phyloP scores from a whole-genome alignment of 1,140 invertebrate genomes.

The Pseudobourletiella spinata region DNA sequence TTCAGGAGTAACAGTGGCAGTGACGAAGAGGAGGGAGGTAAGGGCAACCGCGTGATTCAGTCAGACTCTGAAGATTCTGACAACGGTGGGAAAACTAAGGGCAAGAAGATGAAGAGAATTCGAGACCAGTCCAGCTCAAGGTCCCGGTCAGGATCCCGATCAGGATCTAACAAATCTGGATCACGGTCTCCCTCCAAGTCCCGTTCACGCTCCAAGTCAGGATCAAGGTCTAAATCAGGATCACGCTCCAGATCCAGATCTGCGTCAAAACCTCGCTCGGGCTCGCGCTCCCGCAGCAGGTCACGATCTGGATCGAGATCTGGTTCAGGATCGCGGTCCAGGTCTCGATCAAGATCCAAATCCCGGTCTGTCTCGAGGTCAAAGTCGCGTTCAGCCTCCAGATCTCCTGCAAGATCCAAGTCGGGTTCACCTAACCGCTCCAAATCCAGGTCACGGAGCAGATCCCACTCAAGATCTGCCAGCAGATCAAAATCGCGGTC shows the following conservation, averaged over 20 bases:
- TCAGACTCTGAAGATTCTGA: slow-evolving; percentile 33
- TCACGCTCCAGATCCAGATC: slow-evolving; percentile 1
- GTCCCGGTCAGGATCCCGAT: slow-evolving; percentile 38
- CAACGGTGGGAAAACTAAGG: slow-evolving; percentile 25
- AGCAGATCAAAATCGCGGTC: too few relatives aligned
- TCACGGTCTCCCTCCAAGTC: slow-evolving; percentile 43
- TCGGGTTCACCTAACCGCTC: not conserved
- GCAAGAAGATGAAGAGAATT: slow-evolving; percentile 39
- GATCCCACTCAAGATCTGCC: slow-evolving; percentile 15
- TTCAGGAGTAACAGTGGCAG: slow-evolving; percentile 36
- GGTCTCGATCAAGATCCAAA: slow-evolving; percentile 6
- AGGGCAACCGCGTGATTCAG: slow-evolving; percentile 20
- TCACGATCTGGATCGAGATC: slow-evolving; percentile 16
- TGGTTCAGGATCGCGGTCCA: slow-evolving; percentile 14
- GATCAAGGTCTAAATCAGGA: slow-evolving; percentile 34
- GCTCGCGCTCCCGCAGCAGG: not conserved
- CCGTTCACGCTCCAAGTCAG: slow-evolving; percentile 39
- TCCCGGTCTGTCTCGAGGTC: slow-evolving; percentile 8
- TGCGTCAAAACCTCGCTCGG: not conserved
- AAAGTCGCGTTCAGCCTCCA: not conserved
- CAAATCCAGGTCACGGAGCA: not conserved
- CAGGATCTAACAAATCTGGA: slow-evolving; percentile 37
- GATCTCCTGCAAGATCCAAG: not conserved
- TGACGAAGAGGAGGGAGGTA: slow-evolving; percentile 39
- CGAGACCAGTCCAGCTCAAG: slow-evolving; percentile 33